A percentile compares a stretch with the other conserved stretches of the same genome.
These are phyloP conservation scores for Aldrovandia affinis DNA, from an alignment of 2,797 vertebrate genomes.

Conservation along the genomic window DNA sequence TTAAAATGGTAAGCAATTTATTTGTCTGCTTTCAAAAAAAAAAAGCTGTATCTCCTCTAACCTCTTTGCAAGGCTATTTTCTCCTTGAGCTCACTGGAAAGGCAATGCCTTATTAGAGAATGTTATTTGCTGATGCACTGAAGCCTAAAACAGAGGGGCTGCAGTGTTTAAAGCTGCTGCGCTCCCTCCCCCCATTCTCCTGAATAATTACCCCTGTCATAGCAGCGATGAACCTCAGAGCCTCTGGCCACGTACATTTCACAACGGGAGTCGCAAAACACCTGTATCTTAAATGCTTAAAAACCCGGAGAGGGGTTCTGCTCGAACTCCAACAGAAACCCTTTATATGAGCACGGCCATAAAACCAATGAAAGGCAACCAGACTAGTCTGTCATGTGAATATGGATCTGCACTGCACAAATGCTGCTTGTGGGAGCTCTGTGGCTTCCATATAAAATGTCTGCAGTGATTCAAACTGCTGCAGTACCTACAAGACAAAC, in stretches of 20 bases:
- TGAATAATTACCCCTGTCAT: conserved; percentile 77
- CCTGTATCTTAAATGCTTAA: conserved; percentile 67
- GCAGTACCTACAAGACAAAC: too few species aligned
- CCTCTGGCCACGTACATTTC: conserved; percentile 32
- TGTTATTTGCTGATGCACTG: conserved; percentile 77
- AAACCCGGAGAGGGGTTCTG: conserved; percentile 60
- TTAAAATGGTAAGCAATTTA: conserved; percentile 74
- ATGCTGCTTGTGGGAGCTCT: not conserved
- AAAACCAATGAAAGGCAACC: conserved; percentile 49
- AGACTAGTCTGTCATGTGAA: not conserved
- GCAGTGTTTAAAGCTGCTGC: conserved; percentile 66
- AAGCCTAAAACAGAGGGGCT: conserved; percentile 70
- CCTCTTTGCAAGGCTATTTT: conserved; percentile 67
- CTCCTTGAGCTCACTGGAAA: conserved; percentile 71
- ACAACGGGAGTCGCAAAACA: conserved; percentile 53
- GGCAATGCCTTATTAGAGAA: conserved; percentile 74
- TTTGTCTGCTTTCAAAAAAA: conserved; percentile 53
- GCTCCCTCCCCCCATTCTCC: conserved; percentile 64
- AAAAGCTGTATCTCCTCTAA: conserved; percentile 64
- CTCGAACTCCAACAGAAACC: conserved; percentile 63
- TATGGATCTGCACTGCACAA: not conserved
- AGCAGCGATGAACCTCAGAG: conserved; percentile 56
- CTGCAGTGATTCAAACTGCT: not conserved
- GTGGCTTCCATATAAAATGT: not conserved
- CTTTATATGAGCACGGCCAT: conserved; percentile 65